Base-by-base conservation (phyloP, 2,113 vertebrate genomes). In the Nibea coibor region DNA sequence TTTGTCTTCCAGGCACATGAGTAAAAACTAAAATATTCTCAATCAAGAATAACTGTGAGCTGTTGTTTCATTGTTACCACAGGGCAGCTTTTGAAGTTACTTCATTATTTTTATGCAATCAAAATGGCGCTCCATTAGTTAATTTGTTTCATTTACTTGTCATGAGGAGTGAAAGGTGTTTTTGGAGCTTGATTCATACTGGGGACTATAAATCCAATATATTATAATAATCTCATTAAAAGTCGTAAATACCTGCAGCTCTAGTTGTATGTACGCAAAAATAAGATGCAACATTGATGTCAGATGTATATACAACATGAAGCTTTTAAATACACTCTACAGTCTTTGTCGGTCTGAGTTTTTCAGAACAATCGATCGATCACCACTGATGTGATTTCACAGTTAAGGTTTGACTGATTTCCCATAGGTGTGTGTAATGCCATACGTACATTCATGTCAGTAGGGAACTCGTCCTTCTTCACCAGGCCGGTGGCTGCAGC, bases 391-490 rank as follows among this genome's bases (percentile, higher is more conserved):
- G 22, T 26, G 5, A 62, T n/a, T 45, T 61, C 47, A 24, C 17
- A 51, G 53, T 53, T 17, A 28, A 26, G 51, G 19, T 10, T 4
- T 1, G 1, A 16, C 68, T 50, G 35, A 47, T 22, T 53, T 59
- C 22, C 66, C 17, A 12, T 10, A 15, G n/a, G n/a, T 62, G 53
- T 31, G 31, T 31, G 5, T 48, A 26, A 80, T 12, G 2, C 14
- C 9, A 16, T 48, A 89, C 96, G 88, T 93, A 98, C 98, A 87
- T 98, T 99, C 91, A 99, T 93, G 90, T 99, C 97, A 0, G 95
- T 73, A 9, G 97, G 97, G 90, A 99, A 98, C 35, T 99, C 98
- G 50, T 99, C 97, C 87, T 97, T 99, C 92, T 99, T 99, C 93
- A 95, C 95, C 87, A 99, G 94, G 58, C 98, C 98, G 0, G 98